These are phyloP conservation scores for Bombyx mandarina DNA, from an alignment of 1,140 invertebrate species.

Conservation along the genomic window DNA sequence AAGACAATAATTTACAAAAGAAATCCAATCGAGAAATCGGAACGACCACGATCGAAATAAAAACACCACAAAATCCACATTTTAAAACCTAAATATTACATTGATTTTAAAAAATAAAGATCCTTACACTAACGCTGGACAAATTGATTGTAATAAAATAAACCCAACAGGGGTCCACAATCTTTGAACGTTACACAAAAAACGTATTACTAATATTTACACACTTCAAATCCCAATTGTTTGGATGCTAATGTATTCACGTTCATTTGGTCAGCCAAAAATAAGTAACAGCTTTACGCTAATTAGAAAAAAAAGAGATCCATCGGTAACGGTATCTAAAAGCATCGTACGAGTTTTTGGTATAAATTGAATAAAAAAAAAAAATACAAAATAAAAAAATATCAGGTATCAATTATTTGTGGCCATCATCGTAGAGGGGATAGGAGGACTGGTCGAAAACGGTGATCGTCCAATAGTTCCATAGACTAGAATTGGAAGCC, in stretches of 20 bases:
- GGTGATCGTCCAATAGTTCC: slow-evolving; percentile 3
- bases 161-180: slow-evolving; percentile 11
- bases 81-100: too few relatives aligned
- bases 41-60: background rate
- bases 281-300: slow-evolving; percentile 11
- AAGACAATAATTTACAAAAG: slow-evolving; percentile 62
- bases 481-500: slow-evolving; percentile 1
- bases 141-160: slow-evolving; percentile 16
- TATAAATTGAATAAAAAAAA: slow-evolving; percentile 58
- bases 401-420: slow-evolving; percentile 50
- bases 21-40: background rate
- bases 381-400: slow-evolving; percentile 46
- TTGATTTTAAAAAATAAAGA: background rate
- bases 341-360: slow-evolving; percentile 63
- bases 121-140: slow-evolving; percentile 37
- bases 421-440: slow-evolving; percentile 1
- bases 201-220: slow-evolving; percentile 44
- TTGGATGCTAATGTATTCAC: slow-evolving; percentile 32
- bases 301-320: slow-evolving; percentile 57
- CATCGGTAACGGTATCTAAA: slow-evolving; percentile 64
- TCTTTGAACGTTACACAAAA: slow-evolving; percentile 13
- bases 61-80: too few relatives aligned
- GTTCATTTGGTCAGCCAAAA: slow-evolving; percentile 58
- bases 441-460: background rate
- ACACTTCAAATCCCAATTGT: slow-evolving; percentile 14